These are phyloP conservation scores for Eunapius fragilis DNA, from an alignment of 37 sponge, comb jelly and placozoan species.

Conservation along the genomic window DNA sequence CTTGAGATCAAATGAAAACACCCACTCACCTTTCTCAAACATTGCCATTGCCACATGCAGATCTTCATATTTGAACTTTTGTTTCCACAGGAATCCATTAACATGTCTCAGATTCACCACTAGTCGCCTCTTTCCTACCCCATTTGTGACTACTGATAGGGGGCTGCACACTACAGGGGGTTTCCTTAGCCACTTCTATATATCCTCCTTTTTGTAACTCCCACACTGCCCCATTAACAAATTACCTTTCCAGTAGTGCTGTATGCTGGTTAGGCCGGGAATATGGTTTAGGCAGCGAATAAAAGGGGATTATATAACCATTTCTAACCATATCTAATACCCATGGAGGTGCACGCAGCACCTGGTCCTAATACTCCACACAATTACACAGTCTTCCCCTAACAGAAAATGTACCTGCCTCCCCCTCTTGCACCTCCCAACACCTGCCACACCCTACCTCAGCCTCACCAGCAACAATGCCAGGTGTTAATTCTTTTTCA, in stretches of 20 bases:
- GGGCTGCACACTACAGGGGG: constrained; percentile 6
- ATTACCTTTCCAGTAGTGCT: not conserved
- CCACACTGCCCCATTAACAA: not conserved
- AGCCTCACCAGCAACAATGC: no score
- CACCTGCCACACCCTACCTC: no score
- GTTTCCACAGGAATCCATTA: not conserved
- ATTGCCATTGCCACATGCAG: not conserved
- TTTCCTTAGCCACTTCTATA: not conserved
- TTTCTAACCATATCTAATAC: not conserved
- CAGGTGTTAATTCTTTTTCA: no score
- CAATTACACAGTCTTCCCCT: no score
- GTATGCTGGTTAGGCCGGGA: not conserved
- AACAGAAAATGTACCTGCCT: no score
- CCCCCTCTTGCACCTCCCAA: no score
- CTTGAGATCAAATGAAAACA: constrained; percentile 14
- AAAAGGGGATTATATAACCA: constrained; percentile 16
- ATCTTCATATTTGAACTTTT: constrained; percentile 16
- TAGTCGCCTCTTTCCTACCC: not conserved
- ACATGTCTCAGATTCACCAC: constrained; percentile 12
- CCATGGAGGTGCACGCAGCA: not conserved
- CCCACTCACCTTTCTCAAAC: constrained; percentile 14
- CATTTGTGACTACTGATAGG: not conserved
- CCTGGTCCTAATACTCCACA: not conserved
- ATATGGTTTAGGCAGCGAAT: not conserved
- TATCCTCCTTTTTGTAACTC: not conserved